phyloP scores from a whole-genome alignment of 92 coral and sea anemone species.

The Porites rus region DNA sequence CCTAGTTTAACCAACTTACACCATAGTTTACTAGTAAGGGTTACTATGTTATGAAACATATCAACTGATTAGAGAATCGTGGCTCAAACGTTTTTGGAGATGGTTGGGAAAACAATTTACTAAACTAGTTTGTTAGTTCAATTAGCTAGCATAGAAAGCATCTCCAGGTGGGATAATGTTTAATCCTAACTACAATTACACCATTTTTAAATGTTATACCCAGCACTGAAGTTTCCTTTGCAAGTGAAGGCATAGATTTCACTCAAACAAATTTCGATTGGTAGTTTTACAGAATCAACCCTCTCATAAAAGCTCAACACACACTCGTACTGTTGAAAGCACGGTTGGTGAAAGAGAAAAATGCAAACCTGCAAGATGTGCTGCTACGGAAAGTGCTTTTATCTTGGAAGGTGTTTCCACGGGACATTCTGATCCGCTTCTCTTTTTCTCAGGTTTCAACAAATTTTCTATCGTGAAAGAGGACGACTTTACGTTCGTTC shows the following conservation, averaged over 20 bases:
- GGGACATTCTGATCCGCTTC: constrained; percentile 11
- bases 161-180: too few species aligned
- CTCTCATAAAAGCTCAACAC: too few species aligned
- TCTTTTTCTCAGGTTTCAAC: constrained; percentile 31
- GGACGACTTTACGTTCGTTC: constrained; percentile 12
- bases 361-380: constrained; percentile 44
- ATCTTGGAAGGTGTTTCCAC: constrained; percentile 39
- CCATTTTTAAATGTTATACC: too few species aligned
- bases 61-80: neutral
- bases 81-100: neutral
- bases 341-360: neutral
- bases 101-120: too few species aligned
- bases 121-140: too few species aligned
- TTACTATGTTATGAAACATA: neutral
- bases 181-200: too few species aligned
- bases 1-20: neutral
- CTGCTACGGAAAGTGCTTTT: constrained; percentile 43
- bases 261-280: neutral
- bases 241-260: too few species aligned
- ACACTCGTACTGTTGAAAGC: too few species aligned
- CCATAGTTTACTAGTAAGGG: neutral
- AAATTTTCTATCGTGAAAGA: constrained; percentile 44
- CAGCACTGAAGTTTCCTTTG: too few species aligned
- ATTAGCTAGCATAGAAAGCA: too few species aligned
- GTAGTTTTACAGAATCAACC: too few species aligned